Evolutionary conservation across 2,113 vertebrate species (phyloP).

Genomic region (Ptychochromis oligacanthus): DNA sequence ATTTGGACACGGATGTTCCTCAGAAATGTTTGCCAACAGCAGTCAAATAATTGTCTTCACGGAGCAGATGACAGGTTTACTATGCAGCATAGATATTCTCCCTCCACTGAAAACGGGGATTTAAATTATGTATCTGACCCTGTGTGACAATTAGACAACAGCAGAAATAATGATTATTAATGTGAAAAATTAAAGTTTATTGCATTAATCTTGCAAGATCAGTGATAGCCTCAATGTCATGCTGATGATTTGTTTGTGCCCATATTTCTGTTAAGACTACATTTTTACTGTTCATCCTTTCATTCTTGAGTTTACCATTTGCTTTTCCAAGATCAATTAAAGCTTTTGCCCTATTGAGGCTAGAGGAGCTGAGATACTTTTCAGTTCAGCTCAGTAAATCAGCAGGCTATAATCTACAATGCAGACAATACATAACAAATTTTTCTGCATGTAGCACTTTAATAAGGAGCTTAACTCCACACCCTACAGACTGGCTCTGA

Average conservation of each 20-base stretch:
- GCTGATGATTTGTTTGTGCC: background rate
- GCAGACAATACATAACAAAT: background rate
- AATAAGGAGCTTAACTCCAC: background rate
- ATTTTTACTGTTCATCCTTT: background rate
- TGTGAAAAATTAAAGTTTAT: background rate
- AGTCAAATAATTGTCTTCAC: background rate
- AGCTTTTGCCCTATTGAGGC: background rate
- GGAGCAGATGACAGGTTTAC: background rate
- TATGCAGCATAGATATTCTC: background rate
- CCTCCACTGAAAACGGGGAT: background rate
- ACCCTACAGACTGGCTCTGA: constrained; percentile 84
- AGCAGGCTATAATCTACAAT: background rate
- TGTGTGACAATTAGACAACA: background rate
- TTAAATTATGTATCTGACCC: background rate
- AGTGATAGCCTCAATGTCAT: background rate
- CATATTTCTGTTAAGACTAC: background rate
- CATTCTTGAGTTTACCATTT: background rate
- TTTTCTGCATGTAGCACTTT: background rate
- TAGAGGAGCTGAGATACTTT: background rate
- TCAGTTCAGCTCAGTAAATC: background rate
- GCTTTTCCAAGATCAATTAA: background rate
- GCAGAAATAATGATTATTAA: background rate
- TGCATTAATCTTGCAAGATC: background rate
- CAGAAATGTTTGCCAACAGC: background rate
- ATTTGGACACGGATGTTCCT: too few relatives aligned